Conservation (phyloP, 1,140 invertebrate genomes). For the Lasioglossum albipes region DNA sequence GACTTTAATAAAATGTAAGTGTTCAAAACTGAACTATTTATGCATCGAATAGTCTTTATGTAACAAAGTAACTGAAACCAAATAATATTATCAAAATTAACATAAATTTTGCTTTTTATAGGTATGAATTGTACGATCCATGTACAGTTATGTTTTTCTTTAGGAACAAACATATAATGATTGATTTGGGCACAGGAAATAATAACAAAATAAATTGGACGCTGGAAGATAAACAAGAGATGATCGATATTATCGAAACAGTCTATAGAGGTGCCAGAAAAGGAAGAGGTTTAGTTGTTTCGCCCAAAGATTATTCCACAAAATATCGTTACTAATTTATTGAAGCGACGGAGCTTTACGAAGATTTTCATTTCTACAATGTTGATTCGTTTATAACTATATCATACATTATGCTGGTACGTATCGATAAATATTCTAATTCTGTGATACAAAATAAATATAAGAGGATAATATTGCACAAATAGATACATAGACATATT, state of each 20-base stretch:
- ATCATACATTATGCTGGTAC: neutral
- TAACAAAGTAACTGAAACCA: neutral
- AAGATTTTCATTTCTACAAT: no score
- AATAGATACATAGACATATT: constrained; percentile 30
- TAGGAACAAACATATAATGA: constrained; percentile 99
- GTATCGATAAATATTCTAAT: constrained; percentile 7
- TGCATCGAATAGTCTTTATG: neutral
- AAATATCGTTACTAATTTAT: no score
- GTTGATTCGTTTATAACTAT: no score
- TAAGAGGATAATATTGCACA: constrained; percentile 14
- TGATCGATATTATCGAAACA: constrained; percentile 99
- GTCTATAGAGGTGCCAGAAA: constrained; percentile 99
- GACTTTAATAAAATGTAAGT: constrained; percentile 99
- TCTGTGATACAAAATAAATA: constrained; percentile 66
- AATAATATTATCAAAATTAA: constrained; percentile 7
- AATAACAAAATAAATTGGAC: constrained; percentile 99
- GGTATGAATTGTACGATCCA: constrained; percentile 90
- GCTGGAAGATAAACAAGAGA: constrained; percentile 98
- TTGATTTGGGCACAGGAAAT: constrained; percentile 99
- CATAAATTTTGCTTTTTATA: constrained; percentile 74
- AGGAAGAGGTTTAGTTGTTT: constrained; percentile 80
- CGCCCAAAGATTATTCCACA: no score
- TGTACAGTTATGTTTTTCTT: constrained; percentile 97
- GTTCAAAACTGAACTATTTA: neutral
- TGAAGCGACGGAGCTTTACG: no score